Percentiles rank a stretch among this genome's conserved stretches.
Evolutionary conservation across 2,113 vertebrate genomes (phyloP).

Genomic region (Poecile atricapillus): DNA sequence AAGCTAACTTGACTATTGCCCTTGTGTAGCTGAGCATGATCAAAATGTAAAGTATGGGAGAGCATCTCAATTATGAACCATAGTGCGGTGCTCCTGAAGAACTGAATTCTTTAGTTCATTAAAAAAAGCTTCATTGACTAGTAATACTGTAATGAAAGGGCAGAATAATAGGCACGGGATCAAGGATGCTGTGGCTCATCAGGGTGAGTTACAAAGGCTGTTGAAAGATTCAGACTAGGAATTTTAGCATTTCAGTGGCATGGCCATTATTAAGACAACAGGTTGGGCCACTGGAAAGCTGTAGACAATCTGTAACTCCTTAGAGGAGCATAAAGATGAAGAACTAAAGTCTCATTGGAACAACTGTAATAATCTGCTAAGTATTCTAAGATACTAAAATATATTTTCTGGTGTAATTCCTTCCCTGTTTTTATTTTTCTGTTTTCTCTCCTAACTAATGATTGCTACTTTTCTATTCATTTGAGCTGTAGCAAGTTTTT

Average conservation of each 20-base stretch:
- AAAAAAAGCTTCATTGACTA: not conserved
- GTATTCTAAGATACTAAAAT: not conserved
- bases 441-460: not conserved
- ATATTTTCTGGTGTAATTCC: not conserved
- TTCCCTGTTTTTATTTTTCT: not conserved
- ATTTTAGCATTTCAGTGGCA: not conserved
- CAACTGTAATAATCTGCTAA: not conserved
- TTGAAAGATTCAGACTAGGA: not conserved
- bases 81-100: not conserved
- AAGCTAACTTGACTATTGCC: conserved; percentile 66
- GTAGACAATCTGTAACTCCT: not conserved
- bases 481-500: not conserved
- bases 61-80: conserved; percentile 43
- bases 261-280: not conserved
- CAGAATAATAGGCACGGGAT: conserved; percentile 13
- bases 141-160: conserved; percentile 36
- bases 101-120: conserved; percentile 43
- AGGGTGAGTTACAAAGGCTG: not conserved
- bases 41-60: conserved; percentile 64
- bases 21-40: conserved; percentile 63
- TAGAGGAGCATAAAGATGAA: not conserved
- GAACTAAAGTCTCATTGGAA: not conserved
- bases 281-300: not conserved
- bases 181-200: not conserved
- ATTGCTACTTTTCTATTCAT: not conserved